phyloP scores from a whole-genome alignment of 2,797 vertebrate species.

The Gastrophryne carolinensis region DNA sequence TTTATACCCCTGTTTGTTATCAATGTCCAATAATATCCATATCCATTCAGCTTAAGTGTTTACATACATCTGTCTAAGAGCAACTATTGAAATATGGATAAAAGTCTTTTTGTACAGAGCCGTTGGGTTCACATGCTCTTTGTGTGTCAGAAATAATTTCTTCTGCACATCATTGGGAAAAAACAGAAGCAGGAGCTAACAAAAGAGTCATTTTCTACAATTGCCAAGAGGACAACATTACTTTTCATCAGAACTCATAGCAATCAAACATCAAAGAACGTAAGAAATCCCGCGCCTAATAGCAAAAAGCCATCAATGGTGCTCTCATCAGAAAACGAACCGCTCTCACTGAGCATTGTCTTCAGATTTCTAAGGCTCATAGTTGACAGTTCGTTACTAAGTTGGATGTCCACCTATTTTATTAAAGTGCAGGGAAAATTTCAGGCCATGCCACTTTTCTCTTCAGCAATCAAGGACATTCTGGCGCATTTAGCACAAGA shows the following conservation, averaged over 20 bases:
- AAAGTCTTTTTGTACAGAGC: neutral
- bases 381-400: neutral
- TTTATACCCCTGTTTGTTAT: too few relatives aligned
- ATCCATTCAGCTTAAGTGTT: too few relatives aligned
- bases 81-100: too few relatives aligned
- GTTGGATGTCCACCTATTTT: neutral
- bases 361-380: neutral
- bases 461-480: neutral
- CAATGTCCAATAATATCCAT: too few relatives aligned
- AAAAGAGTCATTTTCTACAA: slow-evolving; percentile 1
- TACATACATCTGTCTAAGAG: too few relatives aligned
- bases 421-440: neutral
- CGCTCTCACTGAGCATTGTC: neutral
- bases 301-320: slow-evolving; percentile 18
- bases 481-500: neutral
- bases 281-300: neutral
- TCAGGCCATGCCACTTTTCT: neutral
- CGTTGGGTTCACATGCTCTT: neutral
- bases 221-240: slow-evolving; percentile 15
- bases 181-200: neutral
- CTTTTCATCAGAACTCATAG: neutral
- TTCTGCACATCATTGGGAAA: neutral
- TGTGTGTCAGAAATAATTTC: neutral
- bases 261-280: slow-evolving; percentile 11
- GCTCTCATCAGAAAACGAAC: slow-evolving; percentile 13